Base-by-base conservation (phyloP, 2,888 invertebrate genomes). In the Heliconius aoede region DNA sequence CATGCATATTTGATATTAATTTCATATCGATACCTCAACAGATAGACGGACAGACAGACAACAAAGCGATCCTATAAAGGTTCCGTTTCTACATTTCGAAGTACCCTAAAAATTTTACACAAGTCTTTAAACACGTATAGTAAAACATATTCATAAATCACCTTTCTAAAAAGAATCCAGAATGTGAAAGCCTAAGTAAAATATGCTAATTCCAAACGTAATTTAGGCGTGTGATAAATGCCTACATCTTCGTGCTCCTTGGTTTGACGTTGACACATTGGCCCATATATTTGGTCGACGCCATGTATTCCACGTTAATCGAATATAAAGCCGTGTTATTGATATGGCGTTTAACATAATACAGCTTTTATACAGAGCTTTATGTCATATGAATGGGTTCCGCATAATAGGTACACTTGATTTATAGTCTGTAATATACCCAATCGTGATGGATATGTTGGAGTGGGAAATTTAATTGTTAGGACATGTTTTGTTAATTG, bases 181-280 rank as follows among this genome's bases (percentile, higher is more conserved):
- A n/a, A n/a, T 26, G 18, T 7, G 46, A 24, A 67, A 40, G n/a
- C 32, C n/a, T 55, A 30, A 55, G 55, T n/a, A 55, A 55, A 69
- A 55, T 69, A 69, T 69, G 69, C n/a, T 69, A 55, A 69, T 69
- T 69, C 55, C 51, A 15, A 69, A 55, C 65, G 69, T n/a, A 30
- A 55, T 69, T 55, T 69, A 69, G 30, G 68, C 28, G 51, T 69
- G 69, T 69, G 78, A 79, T 72, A 74, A 79, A 79, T 74, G 74
- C 87, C 86, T 86, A 86, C 86, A 87, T 86, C 84, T 83, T 84
- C 82, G 85, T 84, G 84, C 88, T 86, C 84, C 86, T 85, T 87
- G 77, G 78, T 78, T 77, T 78, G 89, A 90, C 89, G 84, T 84
- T 89, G 91, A 90, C 86, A 84, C 86, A 90, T 88, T 81, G 83